Evolutionary conservation across 2,113 vertebrate species (phyloP).

Genomic region (Mola mola): DNA sequence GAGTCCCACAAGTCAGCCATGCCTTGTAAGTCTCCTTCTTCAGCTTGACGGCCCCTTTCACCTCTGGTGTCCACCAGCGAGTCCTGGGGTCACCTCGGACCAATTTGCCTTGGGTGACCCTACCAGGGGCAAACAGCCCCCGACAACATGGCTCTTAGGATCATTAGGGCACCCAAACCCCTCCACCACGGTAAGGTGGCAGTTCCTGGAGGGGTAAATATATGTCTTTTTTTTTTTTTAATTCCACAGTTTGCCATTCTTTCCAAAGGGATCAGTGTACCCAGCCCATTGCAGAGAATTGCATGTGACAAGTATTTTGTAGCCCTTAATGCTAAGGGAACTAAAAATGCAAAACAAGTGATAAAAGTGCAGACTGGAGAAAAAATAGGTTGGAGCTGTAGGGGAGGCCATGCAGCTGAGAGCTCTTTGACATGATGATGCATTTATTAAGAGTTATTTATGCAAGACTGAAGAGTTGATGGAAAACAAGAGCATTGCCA

Average conservation of each 20-base stretch:
- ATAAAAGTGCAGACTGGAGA: slow-evolving; percentile 60
- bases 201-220: no score
- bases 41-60: no score
- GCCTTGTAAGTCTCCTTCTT: no score
- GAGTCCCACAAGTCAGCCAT: no score
- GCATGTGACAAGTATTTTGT: slow-evolving; percentile 44
- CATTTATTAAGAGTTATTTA: slow-evolving; percentile 78
- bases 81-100: no score
- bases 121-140: no score
- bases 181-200: no score
- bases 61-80: no score
- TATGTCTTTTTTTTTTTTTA: no score
- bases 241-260: slow-evolving; percentile 23
- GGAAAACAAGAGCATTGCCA: slow-evolving; percentile 70
- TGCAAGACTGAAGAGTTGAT: slow-evolving; percentile 76
- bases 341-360: slow-evolving; percentile 67
- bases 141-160: no score
- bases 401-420: slow-evolving; percentile 63
- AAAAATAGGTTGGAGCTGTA: slow-evolving; percentile 61
- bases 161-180: no score
- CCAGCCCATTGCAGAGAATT: slow-evolving; percentile 39
- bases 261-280: slow-evolving; percentile 23
- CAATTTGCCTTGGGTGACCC: no score
- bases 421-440: slow-evolving; percentile 73
- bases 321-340: slow-evolving; percentile 59